A percentile compares a stretch with the other conserved stretches of the same genome.
These are phyloP conservation scores for Sinocyclocheilus maitianheensis DNA, from an alignment of 2,113 vertebrate genomes.

Conservation along the genomic window DNA sequence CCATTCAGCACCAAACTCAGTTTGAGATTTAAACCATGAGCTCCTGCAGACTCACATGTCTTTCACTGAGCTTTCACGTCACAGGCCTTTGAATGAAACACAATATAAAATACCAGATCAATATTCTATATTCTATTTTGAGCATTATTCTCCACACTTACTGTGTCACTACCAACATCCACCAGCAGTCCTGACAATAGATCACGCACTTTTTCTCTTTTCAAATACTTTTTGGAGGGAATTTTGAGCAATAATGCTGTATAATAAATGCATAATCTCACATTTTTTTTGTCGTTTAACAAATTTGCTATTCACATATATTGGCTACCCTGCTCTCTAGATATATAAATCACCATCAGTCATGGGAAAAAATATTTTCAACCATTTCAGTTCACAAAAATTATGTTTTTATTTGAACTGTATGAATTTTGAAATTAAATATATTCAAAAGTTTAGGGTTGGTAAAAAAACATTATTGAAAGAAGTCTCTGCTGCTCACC, in stretches of 20 bases:
- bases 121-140: neutral
- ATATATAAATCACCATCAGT: neutral
- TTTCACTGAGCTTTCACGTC: neutral
- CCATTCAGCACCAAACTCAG: neutral
- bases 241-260: neutral
- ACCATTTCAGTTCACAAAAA: no score
- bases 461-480: no score
- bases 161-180: neutral
- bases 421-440: no score
- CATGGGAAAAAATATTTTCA: no score
- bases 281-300: neutral
- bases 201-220: neutral
- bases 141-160: neutral
- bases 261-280: neutral
- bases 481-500: neutral
- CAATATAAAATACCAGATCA: neutral
- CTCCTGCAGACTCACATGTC: no score
- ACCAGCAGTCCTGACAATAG: neutral
- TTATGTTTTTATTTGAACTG: no score
- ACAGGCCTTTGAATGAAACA: neutral
- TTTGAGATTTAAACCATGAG: neutral
- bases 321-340: no score
- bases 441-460: no score
- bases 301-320: neutral
- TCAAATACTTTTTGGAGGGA: neutral